Base-by-base conservation (phyloP, 2,888 invertebrate genomes). In the Brenthis daphne region DNA sequence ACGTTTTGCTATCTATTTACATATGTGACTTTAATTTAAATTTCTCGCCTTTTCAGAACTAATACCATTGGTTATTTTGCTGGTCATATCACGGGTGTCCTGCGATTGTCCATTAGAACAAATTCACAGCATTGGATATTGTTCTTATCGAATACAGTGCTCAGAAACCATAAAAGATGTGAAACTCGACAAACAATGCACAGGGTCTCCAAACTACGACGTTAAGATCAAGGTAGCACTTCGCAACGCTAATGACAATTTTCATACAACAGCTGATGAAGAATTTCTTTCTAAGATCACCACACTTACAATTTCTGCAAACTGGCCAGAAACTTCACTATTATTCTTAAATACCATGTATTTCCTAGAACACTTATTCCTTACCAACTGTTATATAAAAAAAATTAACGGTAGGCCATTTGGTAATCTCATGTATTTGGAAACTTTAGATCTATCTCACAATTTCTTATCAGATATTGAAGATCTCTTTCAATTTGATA, bases 401-500 rank as follows among this genome's bases (percentile, higher is more conserved):
- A 70, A 56, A 8, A 84, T 91, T 4, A 16, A 69, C 2, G 83
- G 76, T 1, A 51, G 69, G 0, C 88, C 91, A 0, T 90, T 92
- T 55, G 81, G 72, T 48, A 73, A 76, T 13, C 77, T 90, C 0
- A 77, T 71, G n/a, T 77, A 76, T 14, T 77, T 92, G 1, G 83
- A 87, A 76, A 76, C 63, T 4, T 67, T 92, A 0, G 84, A 89
- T 76, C 73, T 92, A 11, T 88, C 90, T 0, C 73, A 80, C 43
- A 92, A 92, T 68, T 76, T 66, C 20, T 74, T 92, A 14, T 73
- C 72, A 0, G 77, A 85, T 11, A 78, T 92, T 2, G 76, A 79
- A 33, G 78, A 84, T 5, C 71, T 91, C 4, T 90, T 92, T 50
- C 73, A 75, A 53, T 89, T 92, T 56, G 83, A 87, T 68, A 76